Conservation (phyloP, 2,888 invertebrate species). For the Xanthorhoe spadicearia region DNA sequence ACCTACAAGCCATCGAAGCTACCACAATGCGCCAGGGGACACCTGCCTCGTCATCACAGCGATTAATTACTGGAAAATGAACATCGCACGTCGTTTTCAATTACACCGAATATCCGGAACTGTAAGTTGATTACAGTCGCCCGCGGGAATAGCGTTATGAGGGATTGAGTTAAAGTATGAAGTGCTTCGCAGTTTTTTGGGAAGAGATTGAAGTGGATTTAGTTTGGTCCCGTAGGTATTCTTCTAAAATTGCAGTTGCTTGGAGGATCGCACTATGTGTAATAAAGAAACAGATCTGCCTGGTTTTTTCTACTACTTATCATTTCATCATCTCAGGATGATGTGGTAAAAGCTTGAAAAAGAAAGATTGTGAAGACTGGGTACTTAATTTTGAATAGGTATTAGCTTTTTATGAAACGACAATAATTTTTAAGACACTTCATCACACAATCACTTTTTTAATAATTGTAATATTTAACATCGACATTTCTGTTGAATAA, state of each 20-base stretch:
- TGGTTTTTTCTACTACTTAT: too few relatives aligned
- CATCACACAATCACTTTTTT: too few relatives aligned
- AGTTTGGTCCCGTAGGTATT: background rate
- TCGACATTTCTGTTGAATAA: too few relatives aligned
- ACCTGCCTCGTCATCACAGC: constrained; percentile 69
- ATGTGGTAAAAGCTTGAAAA: too few relatives aligned
- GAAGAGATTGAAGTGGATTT: background rate
- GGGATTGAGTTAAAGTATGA: constrained; percentile 31
- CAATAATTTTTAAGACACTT: too few relatives aligned
- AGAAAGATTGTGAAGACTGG: too few relatives aligned
- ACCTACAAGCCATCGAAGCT: constrained; percentile 24
- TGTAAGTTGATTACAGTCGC: constrained; percentile 46
- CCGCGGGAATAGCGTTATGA: constrained; percentile 36
- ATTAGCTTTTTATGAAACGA: too few relatives aligned
- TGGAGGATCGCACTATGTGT: background rate
- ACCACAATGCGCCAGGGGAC: constrained; percentile 32
- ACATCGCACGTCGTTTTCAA: constrained; percentile 81
- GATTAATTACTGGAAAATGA: constrained; percentile 84
- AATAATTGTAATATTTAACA: too few relatives aligned
- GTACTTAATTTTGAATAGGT: too few relatives aligned
- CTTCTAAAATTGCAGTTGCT: background rate
- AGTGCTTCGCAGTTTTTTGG: constrained; percentile 19
- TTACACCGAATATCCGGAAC: constrained; percentile 65
- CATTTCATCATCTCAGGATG: too few relatives aligned
- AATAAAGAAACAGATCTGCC: background rate